phyloP scores from a whole-genome alignment of 2,888 invertebrate genomes.

The Belgica antarctica region DNA sequence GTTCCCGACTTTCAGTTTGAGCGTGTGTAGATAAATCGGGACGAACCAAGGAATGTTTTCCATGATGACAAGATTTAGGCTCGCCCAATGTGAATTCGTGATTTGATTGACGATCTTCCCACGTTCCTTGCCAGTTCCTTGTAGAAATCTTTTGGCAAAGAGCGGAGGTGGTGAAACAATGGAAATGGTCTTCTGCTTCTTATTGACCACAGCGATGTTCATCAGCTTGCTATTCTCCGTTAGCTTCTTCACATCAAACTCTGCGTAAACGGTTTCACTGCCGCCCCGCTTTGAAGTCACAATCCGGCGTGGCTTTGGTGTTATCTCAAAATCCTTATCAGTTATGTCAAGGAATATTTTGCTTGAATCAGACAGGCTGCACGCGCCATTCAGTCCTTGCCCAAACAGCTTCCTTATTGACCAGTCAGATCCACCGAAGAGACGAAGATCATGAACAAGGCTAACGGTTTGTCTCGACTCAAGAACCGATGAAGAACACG shows the following conservation, averaged over 20 bases:
- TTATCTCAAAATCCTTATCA: conserved; percentile 63
- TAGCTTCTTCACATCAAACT: conserved; percentile 65
- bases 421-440: conserved; percentile 68
- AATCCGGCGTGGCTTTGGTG: conserved; percentile 61
- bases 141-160: conserved; percentile 75
- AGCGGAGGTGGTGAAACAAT: conserved; percentile 66
- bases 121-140: conserved; percentile 87
- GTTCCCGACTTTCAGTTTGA: conserved; percentile 64
- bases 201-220: conserved; percentile 67
- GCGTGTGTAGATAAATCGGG: conserved; percentile 84
- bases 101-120: conserved; percentile 86
- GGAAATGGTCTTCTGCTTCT: conserved; percentile 56
- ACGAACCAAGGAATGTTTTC: conserved; percentile 92
- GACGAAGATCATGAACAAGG: conserved; percentile 78
- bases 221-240: conserved; percentile 58
- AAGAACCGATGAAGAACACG: conserved; percentile 60
- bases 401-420: conserved; percentile 84
- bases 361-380: conserved; percentile 76
- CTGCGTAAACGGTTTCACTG: conserved; percentile 64
- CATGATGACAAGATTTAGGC: conserved; percentile 75
- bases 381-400: conserved; percentile 75
- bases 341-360: conserved; percentile 79
- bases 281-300: conserved; percentile 68
- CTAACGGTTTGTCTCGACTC: conserved; percentile 84
- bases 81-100: conserved; percentile 74